Evolutionary conservation across 2,888 invertebrate species (phyloP).

Genomic region (Lasioglossum pauxillum): DNA sequence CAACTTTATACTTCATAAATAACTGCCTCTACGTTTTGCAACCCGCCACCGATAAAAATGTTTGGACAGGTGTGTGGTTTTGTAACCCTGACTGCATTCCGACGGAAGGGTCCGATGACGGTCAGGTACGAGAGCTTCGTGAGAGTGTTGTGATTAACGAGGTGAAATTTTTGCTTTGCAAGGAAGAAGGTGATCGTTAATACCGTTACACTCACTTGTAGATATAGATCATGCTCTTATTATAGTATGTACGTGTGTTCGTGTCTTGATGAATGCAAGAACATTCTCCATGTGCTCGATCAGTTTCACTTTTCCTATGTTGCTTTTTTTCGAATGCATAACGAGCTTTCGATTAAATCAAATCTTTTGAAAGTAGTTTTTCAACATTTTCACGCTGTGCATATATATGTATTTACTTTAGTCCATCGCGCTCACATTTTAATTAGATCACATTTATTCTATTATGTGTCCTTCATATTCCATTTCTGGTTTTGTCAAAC

Average conservation of each 20-base stretch:
- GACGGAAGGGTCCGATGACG: constrained; percentile 31
- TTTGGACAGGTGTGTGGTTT: constrained; percentile 71
- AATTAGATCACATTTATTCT: neutral
- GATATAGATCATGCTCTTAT: neutral
- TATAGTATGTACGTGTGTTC: neutral
- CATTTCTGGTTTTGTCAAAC: neutral
- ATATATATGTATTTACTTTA: too few relatives aligned
- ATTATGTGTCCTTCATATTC: neutral
- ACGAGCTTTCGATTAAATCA: neutral
- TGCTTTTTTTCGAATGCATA: neutral
- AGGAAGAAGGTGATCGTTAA: neutral
- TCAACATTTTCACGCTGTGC: too few relatives aligned
- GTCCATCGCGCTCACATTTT: too few relatives aligned
- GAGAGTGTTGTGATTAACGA: neutral
- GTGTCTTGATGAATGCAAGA: neutral
- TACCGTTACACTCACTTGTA: neutral
- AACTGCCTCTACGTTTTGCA: constrained; percentile 67
- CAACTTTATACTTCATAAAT: constrained; percentile 31
- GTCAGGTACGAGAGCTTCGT: constrained; percentile 15
- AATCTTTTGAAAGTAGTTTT: neutral
- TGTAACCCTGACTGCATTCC: constrained; percentile 72
- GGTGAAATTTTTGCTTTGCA: neutral
- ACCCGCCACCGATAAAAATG: constrained; percentile 68
- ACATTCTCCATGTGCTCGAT: neutral
- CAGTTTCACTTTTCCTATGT: neutral